These are phyloP conservation scores for Hypomesus transpacificus DNA, from an alignment of 2,113 vertebrate species.

Conservation along the genomic window DNA sequence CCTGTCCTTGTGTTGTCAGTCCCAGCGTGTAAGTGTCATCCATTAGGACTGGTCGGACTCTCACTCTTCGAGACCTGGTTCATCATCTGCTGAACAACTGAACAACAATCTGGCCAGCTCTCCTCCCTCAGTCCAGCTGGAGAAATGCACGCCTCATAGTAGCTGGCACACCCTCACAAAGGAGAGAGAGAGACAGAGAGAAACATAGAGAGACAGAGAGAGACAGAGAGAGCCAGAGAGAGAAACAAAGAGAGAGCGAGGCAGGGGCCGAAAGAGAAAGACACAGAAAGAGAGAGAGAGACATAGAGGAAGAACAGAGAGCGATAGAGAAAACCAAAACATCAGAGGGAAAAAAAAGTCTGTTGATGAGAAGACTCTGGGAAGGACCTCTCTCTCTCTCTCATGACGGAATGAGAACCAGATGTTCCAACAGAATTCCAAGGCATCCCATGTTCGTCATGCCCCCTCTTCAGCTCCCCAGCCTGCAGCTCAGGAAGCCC, in stretches of 20 bases:
- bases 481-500: conserved; percentile 28
- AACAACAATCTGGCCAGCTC: background rate
- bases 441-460: conserved; percentile 43
- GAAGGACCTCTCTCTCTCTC: conserved; percentile 41
- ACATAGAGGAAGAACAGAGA: background rate
- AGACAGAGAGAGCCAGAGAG: background rate
- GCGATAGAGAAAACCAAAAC: background rate
- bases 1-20: background rate
- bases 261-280: no score
- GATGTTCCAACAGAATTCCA: conserved; percentile 56
- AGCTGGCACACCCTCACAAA: conserved; percentile 30
- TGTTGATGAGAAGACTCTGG: conserved; percentile 16
- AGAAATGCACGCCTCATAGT: conserved; percentile 21
- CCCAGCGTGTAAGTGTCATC: background rate
- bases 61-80: background rate
- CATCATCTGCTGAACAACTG: conserved; percentile 21
- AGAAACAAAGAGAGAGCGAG: background rate
- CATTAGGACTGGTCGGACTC: no score
- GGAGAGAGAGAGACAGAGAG: background rate
- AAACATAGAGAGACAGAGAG: background rate
- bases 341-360: no score
- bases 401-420: conserved; percentile 57
- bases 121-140: conserved; percentile 14
- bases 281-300: background rate
- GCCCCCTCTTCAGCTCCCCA: conserved; percentile 27